Percentiles rank a stretch among this genome's conserved stretches.
These are phyloP conservation scores for Marasmarcha lunaedactyla DNA, from an alignment of 2,888 invertebrate genomes.

Conservation along the genomic window DNA sequence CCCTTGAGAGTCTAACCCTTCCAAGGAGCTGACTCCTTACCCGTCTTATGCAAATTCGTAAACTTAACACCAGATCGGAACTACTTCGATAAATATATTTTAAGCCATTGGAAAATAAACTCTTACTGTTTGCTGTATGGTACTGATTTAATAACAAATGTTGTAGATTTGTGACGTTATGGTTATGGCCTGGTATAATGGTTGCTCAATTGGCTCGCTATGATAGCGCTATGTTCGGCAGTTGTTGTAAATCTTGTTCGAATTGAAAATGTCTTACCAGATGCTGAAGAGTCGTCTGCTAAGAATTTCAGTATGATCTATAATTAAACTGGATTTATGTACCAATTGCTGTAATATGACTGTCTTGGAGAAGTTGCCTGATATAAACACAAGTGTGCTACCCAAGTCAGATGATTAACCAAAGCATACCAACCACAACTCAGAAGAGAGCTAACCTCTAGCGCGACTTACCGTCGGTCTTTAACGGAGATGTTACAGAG, in stretches of 20 bases:
- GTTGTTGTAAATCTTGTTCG: conserved; percentile 8
- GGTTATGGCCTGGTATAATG: conserved; percentile 26
- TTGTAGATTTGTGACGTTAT: conserved; percentile 18
- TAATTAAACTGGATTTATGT: no score
- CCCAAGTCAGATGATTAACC: no score
- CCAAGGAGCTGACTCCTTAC: conserved; percentile 57
- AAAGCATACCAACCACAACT: no score
- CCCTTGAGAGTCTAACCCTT: conserved; percentile 67
- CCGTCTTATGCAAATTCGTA: conserved; percentile 67
- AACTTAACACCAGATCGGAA: conserved; percentile 32
- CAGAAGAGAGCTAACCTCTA: no score
- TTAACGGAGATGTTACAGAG: no score
- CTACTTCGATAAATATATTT: conserved; percentile 17
- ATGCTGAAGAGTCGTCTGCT: no score
- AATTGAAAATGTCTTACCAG: no score
- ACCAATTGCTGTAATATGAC: no score
- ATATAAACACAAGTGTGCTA: no score
- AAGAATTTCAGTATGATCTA: no score
- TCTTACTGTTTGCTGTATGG: conserved; percentile 5
- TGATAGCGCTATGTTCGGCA: conserved; percentile 43
- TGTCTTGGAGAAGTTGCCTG: no score
- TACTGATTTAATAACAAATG: conserved; percentile 13
- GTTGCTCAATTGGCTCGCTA: conserved; percentile 58
- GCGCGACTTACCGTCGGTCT: no score
- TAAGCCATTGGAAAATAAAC: conserved; percentile 11